Base-by-base conservation (phyloP, 2,888 invertebrate genomes). In the Globia sparganii region DNA sequence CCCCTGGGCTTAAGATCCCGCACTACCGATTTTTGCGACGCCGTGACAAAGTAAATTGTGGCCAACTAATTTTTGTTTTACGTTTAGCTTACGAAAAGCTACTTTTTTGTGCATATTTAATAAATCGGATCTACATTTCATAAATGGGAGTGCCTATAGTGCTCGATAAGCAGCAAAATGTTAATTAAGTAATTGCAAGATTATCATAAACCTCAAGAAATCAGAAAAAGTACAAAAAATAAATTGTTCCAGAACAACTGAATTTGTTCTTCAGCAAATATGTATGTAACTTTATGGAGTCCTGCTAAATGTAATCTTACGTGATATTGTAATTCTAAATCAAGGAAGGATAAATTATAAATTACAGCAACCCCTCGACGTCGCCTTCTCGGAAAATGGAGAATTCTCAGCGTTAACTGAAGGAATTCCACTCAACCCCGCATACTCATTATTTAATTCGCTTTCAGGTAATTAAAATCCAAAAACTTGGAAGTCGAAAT, bases 401-500 rank as follows among this genome's bases (percentile, higher is more conserved):
- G 83, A 90, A 89, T 88, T 90, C 86, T 86, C 86, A 81, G 81
- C 81, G 78, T 77, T 77, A 81, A 88, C 82, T 88, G 74, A 83
- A 90, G 88, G 86, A 90, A 90, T 88, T 85, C 82, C 81, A 88
- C 86, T 86, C 90, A 87, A 86, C 79, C 88, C 85, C 87, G 90
- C 87, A 88, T 84, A 85, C 91, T 93, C 92, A 91, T 93, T 95
- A 96, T 95, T 96, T 95, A 95, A 96, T 96, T 96, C 88, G 94
- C 94, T 94, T 92, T 94, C 94, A 95, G 95, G 96, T 96, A 96
- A 96, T 96, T 96, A 96, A 96, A 96, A 96, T 95, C 95, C 94
- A 95, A 96, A 96, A 96, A 96, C 94, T 96, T 96, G 91, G 92
- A 83, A 91, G 92, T 89, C 92, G 91, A 94, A 96, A 96, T 96